phyloP scores from a whole-genome alignment of 2,888 invertebrate species.

The Mythimna ferrago region DNA sequence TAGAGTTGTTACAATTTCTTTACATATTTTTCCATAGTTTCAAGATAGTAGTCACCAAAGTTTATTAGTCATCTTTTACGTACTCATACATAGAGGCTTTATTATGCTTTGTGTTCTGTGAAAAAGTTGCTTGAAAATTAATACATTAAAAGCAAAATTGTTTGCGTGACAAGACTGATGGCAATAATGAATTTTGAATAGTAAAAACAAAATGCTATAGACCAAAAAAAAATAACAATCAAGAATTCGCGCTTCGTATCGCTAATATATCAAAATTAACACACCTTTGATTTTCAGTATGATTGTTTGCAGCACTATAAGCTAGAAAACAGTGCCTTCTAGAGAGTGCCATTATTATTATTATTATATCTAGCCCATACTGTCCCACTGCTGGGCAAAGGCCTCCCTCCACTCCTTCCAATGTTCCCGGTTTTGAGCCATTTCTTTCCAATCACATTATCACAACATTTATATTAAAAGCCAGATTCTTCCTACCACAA shows the following conservation, averaged over 20 bases:
- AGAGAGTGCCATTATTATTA: not conserved
- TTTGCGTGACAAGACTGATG: not conserved
- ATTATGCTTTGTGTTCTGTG: not conserved
- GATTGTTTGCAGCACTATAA: conserved; percentile 2
- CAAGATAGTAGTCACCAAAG: not conserved
- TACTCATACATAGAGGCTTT: not conserved
- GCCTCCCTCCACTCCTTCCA: too few species aligned
- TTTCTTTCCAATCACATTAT: not conserved
- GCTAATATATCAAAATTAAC: conserved; percentile 3
- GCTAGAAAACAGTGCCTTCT: conserved; percentile 2
- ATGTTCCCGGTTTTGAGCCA: too few species aligned
- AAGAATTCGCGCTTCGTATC: not conserved
- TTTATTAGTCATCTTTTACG: not conserved
- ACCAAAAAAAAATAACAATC: not conserved
- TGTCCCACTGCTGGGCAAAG: too few species aligned
- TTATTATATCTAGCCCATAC: too few species aligned
- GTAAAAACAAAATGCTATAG: not conserved
- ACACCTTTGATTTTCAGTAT: not conserved
- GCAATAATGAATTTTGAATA: not conserved
- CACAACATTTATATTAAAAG: not conserved
- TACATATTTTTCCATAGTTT: not conserved
- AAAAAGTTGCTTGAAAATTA: not conserved
- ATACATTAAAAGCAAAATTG: not conserved
- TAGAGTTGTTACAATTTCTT: conserved; percentile 6
- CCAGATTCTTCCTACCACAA: not conserved